These are phyloP conservation scores for Diabrotica virgifera DNA, from an alignment of 1,140 invertebrate genomes.

Conservation along the genomic window DNA sequence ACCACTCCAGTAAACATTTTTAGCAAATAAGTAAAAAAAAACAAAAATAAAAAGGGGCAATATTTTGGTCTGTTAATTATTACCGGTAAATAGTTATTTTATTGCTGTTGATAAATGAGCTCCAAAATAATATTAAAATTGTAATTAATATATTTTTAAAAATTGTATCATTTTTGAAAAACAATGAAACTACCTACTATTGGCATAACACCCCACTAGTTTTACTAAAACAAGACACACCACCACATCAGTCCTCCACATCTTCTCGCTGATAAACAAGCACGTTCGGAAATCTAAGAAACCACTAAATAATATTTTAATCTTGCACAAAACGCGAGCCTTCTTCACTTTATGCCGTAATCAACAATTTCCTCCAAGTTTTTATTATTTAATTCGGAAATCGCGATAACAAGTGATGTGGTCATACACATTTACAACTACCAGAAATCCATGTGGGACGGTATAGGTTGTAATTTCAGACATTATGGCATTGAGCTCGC, in stretches of 20 bases:
- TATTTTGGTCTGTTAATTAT: no score
- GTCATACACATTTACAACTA: slow-evolving; percentile 4
- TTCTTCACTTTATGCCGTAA: slow-evolving; percentile 16
- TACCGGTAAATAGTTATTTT: no score
- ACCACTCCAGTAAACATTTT: no score
- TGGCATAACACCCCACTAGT: not conserved
- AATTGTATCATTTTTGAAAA: not conserved
- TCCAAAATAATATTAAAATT: no score
- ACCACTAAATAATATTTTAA: slow-evolving; percentile 7
- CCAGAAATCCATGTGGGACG: no score
- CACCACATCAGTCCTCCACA: slow-evolving; percentile 9
- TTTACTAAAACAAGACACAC: slow-evolving; percentile 6
- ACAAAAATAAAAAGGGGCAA: no score
- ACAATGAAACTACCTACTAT: slow-evolving; percentile 7
- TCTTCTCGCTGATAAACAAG: not conserved
- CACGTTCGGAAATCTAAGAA: slow-evolving; percentile 6
- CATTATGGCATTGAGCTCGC: no score
- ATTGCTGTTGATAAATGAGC: no score
- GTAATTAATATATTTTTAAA: no score
- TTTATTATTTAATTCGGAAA: slow-evolving; percentile 23
- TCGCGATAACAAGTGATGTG: slow-evolving; percentile 9
- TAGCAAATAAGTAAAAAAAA: no score
- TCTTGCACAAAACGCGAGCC: slow-evolving; percentile 2
- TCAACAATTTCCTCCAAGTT: slow-evolving; percentile 25
- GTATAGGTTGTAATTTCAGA: no score